phyloP scores from a whole-genome alignment of 2,888 invertebrate genomes.

The Calameuta filiformis region DNA sequence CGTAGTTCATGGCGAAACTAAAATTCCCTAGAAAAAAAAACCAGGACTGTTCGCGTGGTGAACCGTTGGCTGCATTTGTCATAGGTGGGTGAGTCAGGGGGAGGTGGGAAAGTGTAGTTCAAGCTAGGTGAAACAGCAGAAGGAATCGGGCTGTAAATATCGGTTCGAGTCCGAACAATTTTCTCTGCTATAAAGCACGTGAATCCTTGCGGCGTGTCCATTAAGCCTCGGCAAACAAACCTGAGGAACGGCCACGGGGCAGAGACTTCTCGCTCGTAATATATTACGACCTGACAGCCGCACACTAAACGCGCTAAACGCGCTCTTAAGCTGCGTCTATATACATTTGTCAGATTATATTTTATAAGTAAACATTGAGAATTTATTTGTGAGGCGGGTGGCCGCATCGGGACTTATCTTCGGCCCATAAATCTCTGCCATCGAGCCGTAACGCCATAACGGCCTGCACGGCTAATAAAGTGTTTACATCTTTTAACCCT shows the following conservation, averaged over 20 bases:
- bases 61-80: too few relatives aligned
- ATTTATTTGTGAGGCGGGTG: slow-evolving; percentile 34
- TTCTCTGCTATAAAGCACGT: slow-evolving; percentile 47
- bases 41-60: too few relatives aligned
- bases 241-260: slow-evolving; percentile 49
- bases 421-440: slow-evolving; percentile 23
- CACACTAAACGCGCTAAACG: slow-evolving; percentile 33
- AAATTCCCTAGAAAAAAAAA: too few relatives aligned
- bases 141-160: slow-evolving; percentile 28
- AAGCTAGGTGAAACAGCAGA: too few relatives aligned
- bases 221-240: slow-evolving; percentile 56
- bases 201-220: slow-evolving; percentile 50
- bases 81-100: too few relatives aligned
- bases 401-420: slow-evolving; percentile 20
- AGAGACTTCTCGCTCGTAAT: slow-evolving; percentile 40
- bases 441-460: slow-evolving; percentile 7
- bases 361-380: slow-evolving; percentile 44
- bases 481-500: slow-evolving; percentile 9
- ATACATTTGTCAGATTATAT: slow-evolving; percentile 41
- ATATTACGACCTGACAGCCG: slow-evolving; percentile 49
- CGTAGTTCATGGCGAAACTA: too few relatives aligned
- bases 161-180: slow-evolving; percentile 50
- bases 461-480: slow-evolving; percentile 9
- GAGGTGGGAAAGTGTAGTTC: too few relatives aligned
- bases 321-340: slow-evolving; percentile 27